Evolutionary conservation across 2,888 invertebrate species (phyloP), one percentile per base, ranked within the genome.

Genomic region (Yponomeuta evonymella): DNA sequence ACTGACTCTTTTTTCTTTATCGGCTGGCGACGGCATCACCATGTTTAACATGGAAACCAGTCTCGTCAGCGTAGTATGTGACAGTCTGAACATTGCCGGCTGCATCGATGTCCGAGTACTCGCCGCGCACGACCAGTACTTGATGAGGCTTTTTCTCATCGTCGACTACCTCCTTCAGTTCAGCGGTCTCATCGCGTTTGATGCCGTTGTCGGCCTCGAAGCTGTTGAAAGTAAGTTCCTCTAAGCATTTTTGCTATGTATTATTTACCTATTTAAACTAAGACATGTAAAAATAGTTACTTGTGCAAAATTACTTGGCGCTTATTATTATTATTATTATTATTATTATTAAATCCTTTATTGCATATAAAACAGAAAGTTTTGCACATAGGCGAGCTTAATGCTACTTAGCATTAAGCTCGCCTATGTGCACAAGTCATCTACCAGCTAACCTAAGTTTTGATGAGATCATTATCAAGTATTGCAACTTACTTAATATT

Each of bases 1-100:
- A 15, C 51, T 58, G 12, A 15, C 51, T 12, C 51, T 67, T 36
- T 8, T 51, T 51, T 2, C 23, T 23, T 51, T 66, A 70, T 70
- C 62, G 83, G 78, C 75, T 78, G 70, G 95, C 95, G 78, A 95
- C 82, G 82, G 94, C 94, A 0, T 89, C 89, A 67, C 95, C 94
- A n/a, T n/a, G n/a, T 68, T 93, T 91, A 1, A 94, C 92, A 74
- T 93, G 93, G 92, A 87, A 95, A 73, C 95, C 95, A 74, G 83
- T 93, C 83, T 95, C 94, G 75, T 95, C 95, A 69, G 94, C 94
- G 72, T 79, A 81, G 86, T 94, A 95, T 70, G 79, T 90, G 75
- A 94, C 74, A 48, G 81, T 79, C 74, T 93, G 92, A 3, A 84
- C 82, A 12, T 89, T 89, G 73, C 95, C 95, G 1, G 94, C 93